These are phyloP conservation scores for Acronicta aceris DNA, from an alignment of 2,888 invertebrate species.

Conservation along the genomic window DNA sequence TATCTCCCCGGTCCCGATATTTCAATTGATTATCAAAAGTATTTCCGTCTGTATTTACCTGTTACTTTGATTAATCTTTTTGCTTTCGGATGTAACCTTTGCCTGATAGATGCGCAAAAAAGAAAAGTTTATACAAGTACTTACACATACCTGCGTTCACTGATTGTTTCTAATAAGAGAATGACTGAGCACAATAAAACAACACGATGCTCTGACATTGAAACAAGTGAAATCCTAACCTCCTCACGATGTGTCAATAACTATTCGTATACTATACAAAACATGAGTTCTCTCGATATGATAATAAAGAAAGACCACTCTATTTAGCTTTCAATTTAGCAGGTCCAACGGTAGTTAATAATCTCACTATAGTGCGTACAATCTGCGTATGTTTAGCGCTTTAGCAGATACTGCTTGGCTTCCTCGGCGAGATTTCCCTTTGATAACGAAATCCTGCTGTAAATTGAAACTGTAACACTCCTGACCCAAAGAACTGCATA, in stretches of 20 bases:
- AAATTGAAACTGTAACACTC: no score
- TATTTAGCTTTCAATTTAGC: no score
- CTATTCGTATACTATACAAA: conserved; percentile 41
- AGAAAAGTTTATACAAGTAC: conserved; percentile 29
- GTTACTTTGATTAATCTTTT: neutral
- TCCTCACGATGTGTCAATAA: conserved; percentile 70
- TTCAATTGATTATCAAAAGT: neutral
- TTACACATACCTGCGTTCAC: conserved; percentile 22
- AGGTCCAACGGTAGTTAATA: no score
- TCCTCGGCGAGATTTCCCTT: no score
- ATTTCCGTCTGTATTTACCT: neutral
- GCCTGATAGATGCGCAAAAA: neutral
- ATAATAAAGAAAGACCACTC: conserved; percentile 18
- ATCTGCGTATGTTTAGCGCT: no score
- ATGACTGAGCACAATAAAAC: conserved; percentile 49
- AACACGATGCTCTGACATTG: conserved; percentile 67
- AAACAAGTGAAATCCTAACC: conserved; percentile 73
- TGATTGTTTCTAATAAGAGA: conserved; percentile 50
- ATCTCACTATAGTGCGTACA: no score
- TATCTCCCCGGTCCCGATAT: neutral
- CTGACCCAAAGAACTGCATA: no score
- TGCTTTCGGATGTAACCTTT: conserved; percentile 17
- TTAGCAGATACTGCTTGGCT: no score
- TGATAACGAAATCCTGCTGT: no score
- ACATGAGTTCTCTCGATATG: conserved; percentile 27